phyloP scores from a whole-genome alignment of 2,113 vertebrate species.

The Rostratula benghalensis region DNA sequence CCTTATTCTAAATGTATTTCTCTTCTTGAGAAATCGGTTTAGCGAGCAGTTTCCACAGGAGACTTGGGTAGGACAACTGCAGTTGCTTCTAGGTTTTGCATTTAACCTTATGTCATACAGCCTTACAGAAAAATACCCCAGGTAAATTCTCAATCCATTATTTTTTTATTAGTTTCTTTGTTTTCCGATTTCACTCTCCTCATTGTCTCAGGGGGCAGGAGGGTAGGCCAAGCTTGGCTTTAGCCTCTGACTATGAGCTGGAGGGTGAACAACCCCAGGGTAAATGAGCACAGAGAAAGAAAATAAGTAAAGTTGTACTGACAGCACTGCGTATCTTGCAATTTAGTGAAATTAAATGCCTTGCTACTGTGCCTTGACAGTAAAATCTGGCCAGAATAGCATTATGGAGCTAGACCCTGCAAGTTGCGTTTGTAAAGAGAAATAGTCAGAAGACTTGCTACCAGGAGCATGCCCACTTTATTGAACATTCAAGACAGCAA shows the following conservation, averaged over 20 bases:
- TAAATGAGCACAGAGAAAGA: neutral
- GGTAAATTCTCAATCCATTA: neutral
- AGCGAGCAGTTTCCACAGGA: neutral
- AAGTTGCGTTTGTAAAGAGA: neutral
- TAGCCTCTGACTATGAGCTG: slow-evolving; percentile 8
- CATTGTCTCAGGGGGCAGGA: neutral
- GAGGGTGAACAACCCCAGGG: neutral
- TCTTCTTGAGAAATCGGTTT: neutral
- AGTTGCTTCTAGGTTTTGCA: neutral
- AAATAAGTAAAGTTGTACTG: neutral
- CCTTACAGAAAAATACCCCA: neutral
- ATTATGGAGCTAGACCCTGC: neutral
- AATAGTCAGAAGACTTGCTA: neutral
- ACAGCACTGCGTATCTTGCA: neutral
- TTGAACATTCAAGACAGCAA: neutral
- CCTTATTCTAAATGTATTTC: neutral
- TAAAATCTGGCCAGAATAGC: neutral
- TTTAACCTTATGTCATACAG: neutral
- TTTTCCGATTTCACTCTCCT: neutral
- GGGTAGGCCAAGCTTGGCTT: slow-evolving; percentile 6
- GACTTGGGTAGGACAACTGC: neutral
- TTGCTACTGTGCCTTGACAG: neutral
- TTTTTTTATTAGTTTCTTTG: neutral
- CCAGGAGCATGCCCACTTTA: neutral
- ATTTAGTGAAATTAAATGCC: neutral